These are phyloP conservation scores for Phalloptychus januarius DNA, from an alignment of 2,797 vertebrate genomes.

Conservation along the genomic window DNA sequence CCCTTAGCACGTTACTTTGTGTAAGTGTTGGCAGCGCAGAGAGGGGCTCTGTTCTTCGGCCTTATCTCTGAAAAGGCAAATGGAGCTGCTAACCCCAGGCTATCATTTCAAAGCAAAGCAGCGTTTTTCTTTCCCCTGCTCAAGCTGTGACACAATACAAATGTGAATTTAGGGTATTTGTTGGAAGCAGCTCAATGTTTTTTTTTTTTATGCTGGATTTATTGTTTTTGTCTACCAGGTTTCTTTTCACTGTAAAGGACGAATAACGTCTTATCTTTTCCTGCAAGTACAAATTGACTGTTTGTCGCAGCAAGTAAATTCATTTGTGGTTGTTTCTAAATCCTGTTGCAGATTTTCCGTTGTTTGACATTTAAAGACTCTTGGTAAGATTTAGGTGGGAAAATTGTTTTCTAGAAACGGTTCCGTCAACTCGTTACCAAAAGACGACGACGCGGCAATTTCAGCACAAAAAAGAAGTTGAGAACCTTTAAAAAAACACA, in stretches of 20 bases:
- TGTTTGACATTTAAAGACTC: not conserved
- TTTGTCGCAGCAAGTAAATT: not conserved
- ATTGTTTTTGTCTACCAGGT: not conserved
- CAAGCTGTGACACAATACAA: slow-evolving; percentile 19
- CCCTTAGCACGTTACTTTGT: slow-evolving; percentile 5
- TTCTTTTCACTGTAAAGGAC: not conserved
- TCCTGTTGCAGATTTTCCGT: not conserved
- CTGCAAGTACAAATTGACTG: not conserved
- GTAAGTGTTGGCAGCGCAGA: slow-evolving; percentile 17
- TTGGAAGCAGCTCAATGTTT: slow-evolving; percentile 1
- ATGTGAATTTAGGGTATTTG: slow-evolving; percentile 16
- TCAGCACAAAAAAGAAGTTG: not conserved
- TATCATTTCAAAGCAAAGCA: slow-evolving; percentile 31
- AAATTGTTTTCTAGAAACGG: not conserved
- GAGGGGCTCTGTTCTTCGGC: slow-evolving; percentile 5
- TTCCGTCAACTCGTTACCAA: no score
- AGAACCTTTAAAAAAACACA: no score
- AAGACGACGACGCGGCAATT: not conserved
- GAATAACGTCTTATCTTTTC: not conserved
- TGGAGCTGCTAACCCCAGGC: slow-evolving; percentile 27
- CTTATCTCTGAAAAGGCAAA: slow-evolving; percentile 53
- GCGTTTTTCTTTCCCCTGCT: slow-evolving; percentile 19
- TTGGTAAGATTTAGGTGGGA: not conserved
- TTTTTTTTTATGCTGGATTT: not conserved
- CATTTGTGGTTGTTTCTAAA: not conserved